Percentiles rank a stretch among this genome's conserved stretches.
These are phyloP conservation scores for Coptodon rendalli DNA, from an alignment of 2,113 vertebrate genomes.

Conservation along the genomic window DNA sequence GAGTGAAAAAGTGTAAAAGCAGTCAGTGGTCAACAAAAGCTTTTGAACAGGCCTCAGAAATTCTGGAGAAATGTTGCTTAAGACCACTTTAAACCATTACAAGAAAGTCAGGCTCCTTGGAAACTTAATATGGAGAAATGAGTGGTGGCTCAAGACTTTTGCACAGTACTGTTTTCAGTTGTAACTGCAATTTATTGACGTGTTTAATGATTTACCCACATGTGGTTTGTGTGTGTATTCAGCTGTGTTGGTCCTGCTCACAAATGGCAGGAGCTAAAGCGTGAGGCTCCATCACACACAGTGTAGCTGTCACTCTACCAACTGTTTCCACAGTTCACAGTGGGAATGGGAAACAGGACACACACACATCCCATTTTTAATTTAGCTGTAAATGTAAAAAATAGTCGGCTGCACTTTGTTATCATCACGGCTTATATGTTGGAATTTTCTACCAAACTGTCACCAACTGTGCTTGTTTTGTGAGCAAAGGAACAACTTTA, in stretches of 20 bases:
- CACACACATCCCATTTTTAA: neutral
- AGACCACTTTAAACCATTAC: neutral
- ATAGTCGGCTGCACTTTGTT: neutral
- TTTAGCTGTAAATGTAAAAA: neutral
- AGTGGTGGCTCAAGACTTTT: neutral
- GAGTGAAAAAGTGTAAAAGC: neutral
- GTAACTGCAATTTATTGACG: neutral
- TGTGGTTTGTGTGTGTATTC: neutral
- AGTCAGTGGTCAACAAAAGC: neutral
- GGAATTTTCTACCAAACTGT: neutral
- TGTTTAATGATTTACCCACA: neutral
- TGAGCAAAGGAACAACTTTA: neutral
- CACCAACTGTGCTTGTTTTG: neutral
- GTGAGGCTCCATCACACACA: neutral
- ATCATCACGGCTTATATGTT: neutral
- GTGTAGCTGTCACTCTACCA: rapidly evolving
- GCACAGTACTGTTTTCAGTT: neutral
- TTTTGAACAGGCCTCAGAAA: neutral
- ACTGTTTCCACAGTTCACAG: neutral
- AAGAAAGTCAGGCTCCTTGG: rapidly evolving
- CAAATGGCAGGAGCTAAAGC: neutral
- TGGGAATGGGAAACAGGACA: no score
- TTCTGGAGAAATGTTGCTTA: neutral
- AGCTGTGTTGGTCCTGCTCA: neutral
- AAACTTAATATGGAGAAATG: neutral